Evolutionary conservation across 1,140 invertebrate genomes (phyloP), one percentile per base, ranked within the genome.

Genomic region (Phymastichus coffea): DNA sequence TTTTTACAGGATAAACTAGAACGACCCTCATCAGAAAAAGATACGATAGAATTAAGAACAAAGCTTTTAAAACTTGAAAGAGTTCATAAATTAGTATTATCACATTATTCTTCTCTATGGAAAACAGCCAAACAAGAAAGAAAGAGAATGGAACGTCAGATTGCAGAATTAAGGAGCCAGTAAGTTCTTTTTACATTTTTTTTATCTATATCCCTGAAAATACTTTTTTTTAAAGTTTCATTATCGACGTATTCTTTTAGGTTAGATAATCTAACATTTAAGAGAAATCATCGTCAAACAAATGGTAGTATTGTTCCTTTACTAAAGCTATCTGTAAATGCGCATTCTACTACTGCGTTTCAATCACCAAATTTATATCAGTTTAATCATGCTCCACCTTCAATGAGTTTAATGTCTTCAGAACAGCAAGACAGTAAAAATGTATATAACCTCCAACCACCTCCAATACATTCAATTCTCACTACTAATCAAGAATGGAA

Each of bases 111-210:
- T 4, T 79, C 79, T 9, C 60, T 83, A 17, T 66, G 76, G 17
- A 76, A 77, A 65, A 83, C 81, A 19, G 81, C 81, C 0, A 78
- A 71, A 61, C 66, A 70, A 4, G 82, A 83, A 71, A 73, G 83
- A 55, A 25, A 58, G 20, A 65, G 82, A 14, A 83, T 82, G 60
- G 77, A 82, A 58, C 67, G 63, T 41, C 73, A 66, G 33, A 79
- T 82, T 44, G 43, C 56, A 8, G 73, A 82, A 40, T 63, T 82
- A 4, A 73, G 75, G 52, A 58, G 62, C 20, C 26, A 72, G 78
- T 79, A 68, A 49, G 70, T 73, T 60, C 10, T 37, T 55, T 48
- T 46, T 19, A 12, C 14, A n/a, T n/a, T n/a, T n/a, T n/a, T n/a
- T n/a, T n/a, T n/a, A n/a, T n/a, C n/a, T n/a, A n/a, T n/a, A n/a